Evolutionary conservation across 2,888 invertebrate species (phyloP), one percentile per base, ranked within the genome.

Genomic region (Melolontha melolontha): DNA sequence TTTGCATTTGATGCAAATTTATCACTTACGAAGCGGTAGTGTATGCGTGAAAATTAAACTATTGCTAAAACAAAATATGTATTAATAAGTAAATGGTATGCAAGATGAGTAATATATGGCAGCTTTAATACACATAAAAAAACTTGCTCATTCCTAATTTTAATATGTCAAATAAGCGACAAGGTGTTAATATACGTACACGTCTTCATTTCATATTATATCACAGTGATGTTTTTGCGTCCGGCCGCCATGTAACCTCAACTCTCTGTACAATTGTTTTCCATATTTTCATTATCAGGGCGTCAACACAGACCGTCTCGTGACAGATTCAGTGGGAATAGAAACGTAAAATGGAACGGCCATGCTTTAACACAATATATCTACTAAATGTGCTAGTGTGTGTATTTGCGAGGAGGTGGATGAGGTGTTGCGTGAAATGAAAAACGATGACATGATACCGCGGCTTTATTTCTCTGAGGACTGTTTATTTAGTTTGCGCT

Each of bases 361-460:
- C 12, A 34, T 11, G 47, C 22, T 47, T 47, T 16, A 22, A 27
- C 47, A 27, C 17, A 22, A 22, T n/a, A 11, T 62, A 14, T 47
- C 29, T 47, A n/a, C 8, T 34, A 8, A 34, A 10, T 34, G 34
- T 34, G 34, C 6, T 4, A 6, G 6, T 34, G 34, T 34, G 34
- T 34, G 34, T 34, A 10, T 34, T 34, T 6, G 34, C 6, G 34
- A 34, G 34, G 34, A 8, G 59, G 14, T 34, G 16, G 47, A 34
- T 14, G 59, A 62, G 49, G 59, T 62, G 47, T 44, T 62, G 59
- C 59, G 59, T 62, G 59, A 62, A 62, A 62, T 62, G 59, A 62
- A 62, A 62, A 62, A 62, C 59, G 59, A 59, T 59, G 59, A 62
- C 59, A 62, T 62, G 59, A 62, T 62, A 62, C 42, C 34, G 59